Percentiles rank a stretch among this genome's conserved stretches.
Evolutionary conservation across 2,113 vertebrate genomes (phyloP).

Genomic region (Mesocricetus auratus): DNA sequence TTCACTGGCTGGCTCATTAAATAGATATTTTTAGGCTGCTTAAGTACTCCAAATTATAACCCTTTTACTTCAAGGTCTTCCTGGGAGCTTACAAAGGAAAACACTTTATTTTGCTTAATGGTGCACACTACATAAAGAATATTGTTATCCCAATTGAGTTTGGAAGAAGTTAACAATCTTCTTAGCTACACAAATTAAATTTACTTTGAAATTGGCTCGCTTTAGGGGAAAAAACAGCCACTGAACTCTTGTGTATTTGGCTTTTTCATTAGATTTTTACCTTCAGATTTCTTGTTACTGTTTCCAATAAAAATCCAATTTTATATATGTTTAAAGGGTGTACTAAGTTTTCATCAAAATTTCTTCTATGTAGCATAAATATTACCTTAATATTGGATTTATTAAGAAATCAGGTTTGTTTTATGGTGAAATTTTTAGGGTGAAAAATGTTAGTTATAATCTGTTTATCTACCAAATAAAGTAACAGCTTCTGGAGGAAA

Average conservation of each 20-base stretch:
- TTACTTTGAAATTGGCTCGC: conserved; percentile 77
- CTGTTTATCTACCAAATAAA: conserved; percentile 78
- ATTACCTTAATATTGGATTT: conserved; percentile 71
- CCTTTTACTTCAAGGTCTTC: conserved; percentile 76
- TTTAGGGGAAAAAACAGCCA: conserved; percentile 40
- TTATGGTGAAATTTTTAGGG: conserved; percentile 70
- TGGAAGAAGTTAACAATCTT: conserved; percentile 80
- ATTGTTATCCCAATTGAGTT: conserved; percentile 80
- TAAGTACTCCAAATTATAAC: conserved; percentile 68
- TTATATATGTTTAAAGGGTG: conserved; percentile 66
- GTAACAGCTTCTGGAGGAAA: conserved; percentile 72
- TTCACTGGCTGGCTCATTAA: conserved; percentile 74
- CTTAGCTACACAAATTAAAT: conserved; percentile 77
- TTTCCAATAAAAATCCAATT: conserved; percentile 77
- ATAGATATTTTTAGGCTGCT: conserved; percentile 71
- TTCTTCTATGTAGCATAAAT: conserved; percentile 61
- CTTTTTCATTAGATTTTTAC: conserved; percentile 76
- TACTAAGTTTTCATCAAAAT: conserved; percentile 49
- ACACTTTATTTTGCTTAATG: conserved; percentile 81
- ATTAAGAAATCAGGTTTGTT: conserved; percentile 73
- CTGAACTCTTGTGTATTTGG: conserved; percentile 71
- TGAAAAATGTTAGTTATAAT: conserved; percentile 79
- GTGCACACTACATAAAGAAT: conserved; percentile 77
- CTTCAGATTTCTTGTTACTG: conserved; percentile 67
- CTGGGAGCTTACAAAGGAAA: conserved; percentile 65